Evolutionary conservation across 2,797 vertebrate species (phyloP).

Genomic region (Hapalemur alaotrensis): DNA sequence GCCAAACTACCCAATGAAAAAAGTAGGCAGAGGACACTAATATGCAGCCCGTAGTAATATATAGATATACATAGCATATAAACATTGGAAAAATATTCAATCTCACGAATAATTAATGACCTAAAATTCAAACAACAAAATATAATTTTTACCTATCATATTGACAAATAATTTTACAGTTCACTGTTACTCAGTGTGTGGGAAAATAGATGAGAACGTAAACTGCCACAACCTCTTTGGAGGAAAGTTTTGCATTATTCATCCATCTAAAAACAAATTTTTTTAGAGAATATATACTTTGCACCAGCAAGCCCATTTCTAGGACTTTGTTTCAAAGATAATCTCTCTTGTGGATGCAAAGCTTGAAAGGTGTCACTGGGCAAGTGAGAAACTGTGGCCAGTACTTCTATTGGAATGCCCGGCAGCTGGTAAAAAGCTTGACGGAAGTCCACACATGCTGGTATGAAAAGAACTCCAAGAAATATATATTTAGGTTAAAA

Average conservation of each 20-base stretch:
- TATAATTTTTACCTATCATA: not conserved
- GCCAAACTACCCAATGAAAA: not conserved
- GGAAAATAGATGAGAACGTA: not conserved
- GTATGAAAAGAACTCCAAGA: not conserved
- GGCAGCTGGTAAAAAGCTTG: not conserved
- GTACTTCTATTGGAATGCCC: not conserved
- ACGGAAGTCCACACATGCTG: not conserved
- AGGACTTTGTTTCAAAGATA: not conserved
- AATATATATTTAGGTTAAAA: not conserved
- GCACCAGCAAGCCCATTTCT: not conserved
- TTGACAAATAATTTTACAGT: not conserved
- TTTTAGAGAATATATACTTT: not conserved
- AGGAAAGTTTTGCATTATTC: not conserved
- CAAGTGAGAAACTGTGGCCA: not conserved
- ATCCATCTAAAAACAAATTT: not conserved
- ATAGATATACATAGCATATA: not conserved
- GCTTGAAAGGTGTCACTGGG: not conserved
- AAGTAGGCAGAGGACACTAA: not conserved
- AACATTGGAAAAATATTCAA: not conserved
- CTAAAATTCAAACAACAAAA: conserved; percentile 18
- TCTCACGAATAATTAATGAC: not conserved
- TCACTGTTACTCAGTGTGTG: not conserved
- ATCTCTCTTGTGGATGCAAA: not conserved
- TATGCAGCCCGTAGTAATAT: not conserved
- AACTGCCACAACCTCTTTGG: not conserved